Base-by-base conservation (phyloP, 2,113 vertebrate species). In the Prochilodus magdalenae region DNA sequence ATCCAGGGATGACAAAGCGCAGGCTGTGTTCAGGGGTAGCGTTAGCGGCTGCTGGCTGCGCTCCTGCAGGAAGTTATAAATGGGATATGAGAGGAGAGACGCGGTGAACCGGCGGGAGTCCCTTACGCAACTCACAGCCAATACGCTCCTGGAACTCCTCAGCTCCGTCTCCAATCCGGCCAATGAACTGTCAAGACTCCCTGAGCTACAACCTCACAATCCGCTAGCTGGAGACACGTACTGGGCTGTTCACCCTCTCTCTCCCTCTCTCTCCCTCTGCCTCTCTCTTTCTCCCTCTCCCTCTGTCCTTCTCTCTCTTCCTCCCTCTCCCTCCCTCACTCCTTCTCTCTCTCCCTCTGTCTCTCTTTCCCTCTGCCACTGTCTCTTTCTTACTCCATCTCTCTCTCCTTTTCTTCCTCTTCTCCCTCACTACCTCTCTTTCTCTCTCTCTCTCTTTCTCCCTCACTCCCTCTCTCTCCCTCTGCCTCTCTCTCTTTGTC, bases 131-230 rank as follows among this genome's bases (percentile, higher is more conserved):
- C 29, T 5, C 73, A 29, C 57, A 55, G 73, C 57, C 78, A 72
- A 84, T 81, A 72, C 66, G 15, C 30, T 47, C 57, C 80, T 62
- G 69, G 72, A 80, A 33, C 26, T 73, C 69, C 22, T 74, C 75
- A 62, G 29, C 73, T 20, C 66, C 47, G 44, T 33, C n/a, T 83
- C 27, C 47, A 60, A 22, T 80, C 49, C 26, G 44, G 73, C 73
- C 77, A 76, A 67, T 69, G 65, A 77, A 66, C 77, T 72, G 72
- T 73, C 81, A 86, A n/a, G 63, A 67, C 51, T 60, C 53, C 27
- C 12, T 80, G 67, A 76, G 55, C 27, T 80, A 72, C 71, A 59
- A 55, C 16, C 51, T 67, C 67, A 55, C 76, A 77, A 77, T 72
- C 15, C 51, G 77, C 40, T 26, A 57, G 30, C 69, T 49, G 36